These are phyloP conservation scores for Eptatretus atami DNA, from an alignment of 2,797 vertebrate genomes.

Conservation along the genomic window DNA sequence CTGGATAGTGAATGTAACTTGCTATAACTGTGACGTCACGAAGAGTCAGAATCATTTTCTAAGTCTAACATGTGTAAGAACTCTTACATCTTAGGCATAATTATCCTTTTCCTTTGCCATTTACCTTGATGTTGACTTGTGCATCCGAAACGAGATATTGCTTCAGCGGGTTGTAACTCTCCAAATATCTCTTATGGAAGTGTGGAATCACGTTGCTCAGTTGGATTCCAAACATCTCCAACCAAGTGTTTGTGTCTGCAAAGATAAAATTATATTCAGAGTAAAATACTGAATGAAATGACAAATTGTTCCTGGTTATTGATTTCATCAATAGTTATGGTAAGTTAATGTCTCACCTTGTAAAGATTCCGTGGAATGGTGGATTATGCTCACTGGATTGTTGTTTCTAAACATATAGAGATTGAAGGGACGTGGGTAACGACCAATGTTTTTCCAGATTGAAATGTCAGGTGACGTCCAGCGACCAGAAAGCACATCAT, in stretches of 20 bases:
- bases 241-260: conserved; percentile 94
- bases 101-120: too few relatives aligned
- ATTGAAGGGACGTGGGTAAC: conserved; percentile 67
- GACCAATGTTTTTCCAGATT: conserved; percentile 49
- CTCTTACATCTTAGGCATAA: too few relatives aligned
- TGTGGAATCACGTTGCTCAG: conserved; percentile 95
- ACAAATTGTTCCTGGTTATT: too few relatives aligned
- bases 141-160: too few relatives aligned
- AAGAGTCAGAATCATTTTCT: too few relatives aligned
- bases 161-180: too few relatives aligned
- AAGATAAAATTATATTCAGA: conserved; percentile 9
- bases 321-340: too few relatives aligned
- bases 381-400: conserved; percentile 86
- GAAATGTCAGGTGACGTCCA: conserved; percentile 78
- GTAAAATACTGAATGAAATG: too few relatives aligned
- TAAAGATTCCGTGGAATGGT: conserved; percentile 68
- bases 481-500: conserved; percentile 71
- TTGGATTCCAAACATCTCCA: conserved; percentile 96
- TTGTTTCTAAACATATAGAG: conserved; percentile 94
- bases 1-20: too few relatives aligned
- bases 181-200: conserved; percentile 23
- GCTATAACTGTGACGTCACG: too few relatives aligned
- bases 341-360: conserved; percentile 29
- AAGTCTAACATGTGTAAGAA: too few relatives aligned
- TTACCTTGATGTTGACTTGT: too few relatives aligned